Percentiles rank a stretch among this genome's conserved stretches.
Conservation (phyloP, 2,113 vertebrate species). For the Genyomyrus donnyi region DNA sequence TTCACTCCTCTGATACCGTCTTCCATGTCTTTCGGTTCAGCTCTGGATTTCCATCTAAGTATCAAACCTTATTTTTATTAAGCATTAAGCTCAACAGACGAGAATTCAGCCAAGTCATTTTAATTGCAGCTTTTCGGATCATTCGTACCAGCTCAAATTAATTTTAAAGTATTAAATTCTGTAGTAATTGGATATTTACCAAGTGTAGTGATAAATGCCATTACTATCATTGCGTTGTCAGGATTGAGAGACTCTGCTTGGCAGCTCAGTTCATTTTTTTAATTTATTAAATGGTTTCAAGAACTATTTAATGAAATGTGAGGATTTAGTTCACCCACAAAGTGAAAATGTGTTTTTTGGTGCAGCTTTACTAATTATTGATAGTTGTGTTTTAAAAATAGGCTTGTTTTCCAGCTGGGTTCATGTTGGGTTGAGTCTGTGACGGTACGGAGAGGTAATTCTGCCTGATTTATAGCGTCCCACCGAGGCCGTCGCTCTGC, state of each 20-base stretch:
- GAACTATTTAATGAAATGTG: neutral
- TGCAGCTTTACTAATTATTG: neutral
- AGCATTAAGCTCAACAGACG: neutral
- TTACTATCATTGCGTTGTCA: neutral
- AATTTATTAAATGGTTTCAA: neutral
- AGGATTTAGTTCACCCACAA: neutral
- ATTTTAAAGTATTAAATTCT: neutral
- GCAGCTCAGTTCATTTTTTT: neutral
- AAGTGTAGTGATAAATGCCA: neutral
- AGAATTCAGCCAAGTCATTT: neutral
- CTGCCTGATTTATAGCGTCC: neutral
- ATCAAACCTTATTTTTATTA: neutral
- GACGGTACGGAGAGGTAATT: neutral
- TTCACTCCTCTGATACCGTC: neutral
- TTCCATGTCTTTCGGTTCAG: neutral
- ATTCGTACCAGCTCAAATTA: neutral
- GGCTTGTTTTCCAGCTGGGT: neutral
- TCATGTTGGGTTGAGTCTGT: neutral
- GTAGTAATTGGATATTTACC: neutral
- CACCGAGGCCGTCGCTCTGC: neutral
- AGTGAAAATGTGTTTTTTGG: neutral
- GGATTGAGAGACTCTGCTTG: neutral
- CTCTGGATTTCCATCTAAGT: neutral
- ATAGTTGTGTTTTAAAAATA: neutral
- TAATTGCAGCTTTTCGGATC: neutral